Percentiles rank a stretch among this genome's conserved stretches.
Evolutionary conservation across 2,888 invertebrate species (phyloP).

Genomic region (Drosophila subsilvestris): DNA sequence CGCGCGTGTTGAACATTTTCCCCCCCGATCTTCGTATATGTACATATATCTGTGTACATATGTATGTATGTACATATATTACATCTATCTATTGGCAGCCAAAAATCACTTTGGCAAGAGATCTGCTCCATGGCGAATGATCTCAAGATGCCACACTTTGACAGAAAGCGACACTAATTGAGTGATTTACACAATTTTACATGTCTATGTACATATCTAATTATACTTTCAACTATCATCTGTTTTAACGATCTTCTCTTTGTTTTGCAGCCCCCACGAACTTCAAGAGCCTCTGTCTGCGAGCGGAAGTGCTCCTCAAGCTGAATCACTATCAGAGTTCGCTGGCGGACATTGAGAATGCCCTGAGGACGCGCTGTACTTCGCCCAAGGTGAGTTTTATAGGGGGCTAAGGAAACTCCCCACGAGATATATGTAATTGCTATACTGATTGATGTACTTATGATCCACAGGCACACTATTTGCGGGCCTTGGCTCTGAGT

Average conservation of each 20-base stretch:
- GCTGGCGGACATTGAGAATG: conserved; percentile 87
- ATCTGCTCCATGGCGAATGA: conserved; percentile 19
- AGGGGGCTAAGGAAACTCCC: background rate
- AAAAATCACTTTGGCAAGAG: conserved; percentile 12
- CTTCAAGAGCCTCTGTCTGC: conserved; percentile 87
- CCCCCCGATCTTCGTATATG: conserved; percentile 2
- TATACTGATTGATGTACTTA: background rate
- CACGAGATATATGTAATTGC: background rate
- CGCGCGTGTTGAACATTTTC: conserved; percentile 48
- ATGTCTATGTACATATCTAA: conserved; percentile 4
- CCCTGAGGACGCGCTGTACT: conserved; percentile 86
- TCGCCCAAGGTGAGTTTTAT: conserved; percentile 87
- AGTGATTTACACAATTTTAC: conserved; percentile 36
- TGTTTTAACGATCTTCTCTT: background rate
- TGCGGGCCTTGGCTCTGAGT: conserved; percentile 85
- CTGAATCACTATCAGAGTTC: conserved; percentile 87
- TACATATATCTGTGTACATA: background rate
- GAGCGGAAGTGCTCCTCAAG: conserved; percentile 87
- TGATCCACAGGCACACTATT: conserved; percentile 85
- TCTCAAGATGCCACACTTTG: conserved; percentile 42
- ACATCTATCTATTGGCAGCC: conserved; percentile 38
- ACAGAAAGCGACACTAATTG: conserved; percentile 63
- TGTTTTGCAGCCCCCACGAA: conserved; percentile 87
- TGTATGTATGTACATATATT: conserved; percentile 3
- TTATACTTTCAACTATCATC: background rate